Conservation (phyloP, 2,888 invertebrate species). For the Cheilosia impressa region DNA sequence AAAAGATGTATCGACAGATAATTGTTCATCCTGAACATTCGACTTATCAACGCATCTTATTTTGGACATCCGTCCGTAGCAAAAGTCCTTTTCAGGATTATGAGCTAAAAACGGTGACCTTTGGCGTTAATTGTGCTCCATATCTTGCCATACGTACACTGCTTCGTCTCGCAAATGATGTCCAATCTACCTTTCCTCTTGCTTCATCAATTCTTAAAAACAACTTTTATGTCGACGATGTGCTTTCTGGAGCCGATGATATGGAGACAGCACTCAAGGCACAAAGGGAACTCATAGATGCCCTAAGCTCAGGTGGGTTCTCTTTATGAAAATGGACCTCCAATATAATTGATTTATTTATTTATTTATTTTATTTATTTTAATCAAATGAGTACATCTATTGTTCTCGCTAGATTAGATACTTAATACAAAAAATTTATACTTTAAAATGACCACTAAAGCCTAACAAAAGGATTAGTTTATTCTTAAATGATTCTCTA, state of each 20-base stretch:
- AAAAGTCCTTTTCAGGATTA: background rate
- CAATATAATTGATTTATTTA: background rate
- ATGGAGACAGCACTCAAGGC: constrained; percentile 27
- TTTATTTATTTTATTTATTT: no score
- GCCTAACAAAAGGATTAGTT: no score
- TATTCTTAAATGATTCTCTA: no score
- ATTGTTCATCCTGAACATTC: constrained; percentile 12
- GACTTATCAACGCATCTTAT: background rate
- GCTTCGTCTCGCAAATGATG: constrained; percentile 11
- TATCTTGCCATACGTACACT: constrained; percentile 6
- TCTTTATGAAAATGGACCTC: constrained; percentile 34
- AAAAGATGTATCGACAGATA: constrained; percentile 77
- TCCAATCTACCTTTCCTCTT: constrained; percentile 1
- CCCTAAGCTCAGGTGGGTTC: constrained; percentile 22
- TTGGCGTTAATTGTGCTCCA: background rate
- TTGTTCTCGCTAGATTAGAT: no score
- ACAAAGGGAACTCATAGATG: constrained; percentile 29
- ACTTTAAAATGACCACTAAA: no score
- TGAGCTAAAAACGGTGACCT: constrained; percentile 1
- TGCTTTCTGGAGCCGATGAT: constrained; percentile 47
- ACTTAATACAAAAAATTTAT: no score
- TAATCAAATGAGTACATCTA: no score
- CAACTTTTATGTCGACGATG: constrained; percentile 59
- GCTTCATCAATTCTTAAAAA: constrained; percentile 34
- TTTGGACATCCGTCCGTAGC: constrained; percentile 21